Percentiles rank a stretch among this genome's conserved stretches.
phyloP scores from a whole-genome alignment of 2,113 vertebrate genomes.

The Elaphurus davidianus region DNA sequence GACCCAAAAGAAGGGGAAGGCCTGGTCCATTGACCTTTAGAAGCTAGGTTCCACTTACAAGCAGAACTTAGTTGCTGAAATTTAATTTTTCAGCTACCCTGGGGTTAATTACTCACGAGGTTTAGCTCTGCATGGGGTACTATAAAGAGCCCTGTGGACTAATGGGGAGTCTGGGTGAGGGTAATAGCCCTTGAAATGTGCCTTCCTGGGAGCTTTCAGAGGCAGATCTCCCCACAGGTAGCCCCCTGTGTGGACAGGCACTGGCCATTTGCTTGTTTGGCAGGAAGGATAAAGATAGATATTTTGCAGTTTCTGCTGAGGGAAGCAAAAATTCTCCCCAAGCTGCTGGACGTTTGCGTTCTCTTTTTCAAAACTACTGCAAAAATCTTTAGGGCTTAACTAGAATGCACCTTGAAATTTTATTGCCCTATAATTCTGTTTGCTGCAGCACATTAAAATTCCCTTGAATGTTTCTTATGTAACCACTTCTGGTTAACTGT shows the following conservation, averaged over 20 bases:
- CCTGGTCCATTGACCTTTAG: neutral
- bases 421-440: slow-evolving; percentile 58
- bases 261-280: slow-evolving; percentile 17
- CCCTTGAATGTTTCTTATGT: slow-evolving; percentile 54
- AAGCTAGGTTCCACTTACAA: neutral
- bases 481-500: slow-evolving; percentile 41
- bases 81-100: slow-evolving; percentile 43
- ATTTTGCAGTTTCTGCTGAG: slow-evolving; percentile 27
- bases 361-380: slow-evolving; percentile 19
- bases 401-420: slow-evolving; percentile 52
- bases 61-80: slow-evolving; percentile 21
- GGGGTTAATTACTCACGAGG: slow-evolving; percentile 25
- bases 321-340: neutral
- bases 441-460: slow-evolving; percentile 53
- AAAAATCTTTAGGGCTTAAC: slow-evolving; percentile 48
- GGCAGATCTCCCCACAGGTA: neutral
- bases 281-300: neutral
- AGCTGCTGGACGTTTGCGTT: neutral
- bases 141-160: neutral
- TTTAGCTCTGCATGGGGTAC: slow-evolving; percentile 18
- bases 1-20: neutral
- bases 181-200: slow-evolving; percentile 40
- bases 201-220: neutral
- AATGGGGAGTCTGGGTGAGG: neutral
- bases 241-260: neutral